Conservation (phyloP, 2,888 invertebrate genomes). For the Alcis repandata region DNA sequence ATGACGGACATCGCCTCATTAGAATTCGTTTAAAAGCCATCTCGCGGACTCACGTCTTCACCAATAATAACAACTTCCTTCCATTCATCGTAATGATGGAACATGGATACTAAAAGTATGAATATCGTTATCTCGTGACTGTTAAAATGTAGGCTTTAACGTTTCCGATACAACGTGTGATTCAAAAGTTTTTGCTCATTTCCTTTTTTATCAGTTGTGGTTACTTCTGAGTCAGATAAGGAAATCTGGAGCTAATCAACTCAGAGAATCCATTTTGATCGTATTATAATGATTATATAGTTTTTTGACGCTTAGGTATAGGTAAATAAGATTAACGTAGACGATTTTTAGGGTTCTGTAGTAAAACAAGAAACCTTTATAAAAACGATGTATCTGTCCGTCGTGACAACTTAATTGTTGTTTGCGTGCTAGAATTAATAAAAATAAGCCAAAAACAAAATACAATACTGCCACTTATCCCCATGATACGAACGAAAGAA, state of each 20-base stretch:
- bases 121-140: constrained; percentile 21
- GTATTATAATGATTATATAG: neutral
- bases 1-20: constrained; percentile 52
- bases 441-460: constrained; percentile 1
- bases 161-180: constrained; percentile 7
- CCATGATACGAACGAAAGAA: constrained; percentile 14
- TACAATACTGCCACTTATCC: neutral
- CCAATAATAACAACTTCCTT: constrained; percentile 64
- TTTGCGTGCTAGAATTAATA: constrained; percentile 2
- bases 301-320: neutral
- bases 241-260: constrained; percentile 7
- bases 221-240: neutral
- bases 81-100: constrained; percentile 53
- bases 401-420: too few species aligned
- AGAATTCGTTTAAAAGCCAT: constrained; percentile 59
- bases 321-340: neutral
- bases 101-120: constrained; percentile 46
- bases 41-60: constrained; percentile 56
- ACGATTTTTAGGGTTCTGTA: too few species aligned
- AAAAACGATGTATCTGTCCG: too few species aligned
- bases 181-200: neutral
- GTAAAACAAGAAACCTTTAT: too few species aligned
- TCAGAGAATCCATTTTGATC: neutral
- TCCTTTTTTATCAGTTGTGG: too few species aligned
- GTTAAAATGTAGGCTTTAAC: constrained; percentile 5